Conservation (phyloP, 2,888 invertebrate species). For the Tetragonisca angustula region DNA sequence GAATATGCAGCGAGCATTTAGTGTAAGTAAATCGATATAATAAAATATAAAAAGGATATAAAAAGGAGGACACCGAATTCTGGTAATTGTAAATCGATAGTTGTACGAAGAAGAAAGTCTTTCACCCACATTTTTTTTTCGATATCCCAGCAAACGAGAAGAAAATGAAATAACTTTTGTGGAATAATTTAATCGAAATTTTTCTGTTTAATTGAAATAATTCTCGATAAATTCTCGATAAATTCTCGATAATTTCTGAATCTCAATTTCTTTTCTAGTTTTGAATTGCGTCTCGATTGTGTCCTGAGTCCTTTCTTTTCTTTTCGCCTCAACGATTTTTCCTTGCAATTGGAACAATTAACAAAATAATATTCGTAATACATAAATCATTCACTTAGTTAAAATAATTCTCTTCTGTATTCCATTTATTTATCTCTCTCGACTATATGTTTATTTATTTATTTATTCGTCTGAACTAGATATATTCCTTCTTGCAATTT, state of each 20-base stretch:
- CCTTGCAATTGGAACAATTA: not conserved
- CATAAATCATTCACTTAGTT: not conserved
- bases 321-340: not conserved
- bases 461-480: too few relatives aligned
- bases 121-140: not conserved
- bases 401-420: conserved; percentile 22
- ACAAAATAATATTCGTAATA: not conserved
- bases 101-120: too few relatives aligned
- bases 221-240: too few relatives aligned
- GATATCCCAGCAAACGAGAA: not conserved
- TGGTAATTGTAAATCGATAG: not conserved
- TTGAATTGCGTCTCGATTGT: too few relatives aligned
- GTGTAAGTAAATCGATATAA: not conserved
- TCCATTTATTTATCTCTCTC: too few relatives aligned
- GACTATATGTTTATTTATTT: too few relatives aligned
- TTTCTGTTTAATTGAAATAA: too few relatives aligned
- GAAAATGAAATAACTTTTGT: not conserved
- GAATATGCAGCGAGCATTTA: not conserved
- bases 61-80: not conserved
- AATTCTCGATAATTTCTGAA: too few relatives aligned
- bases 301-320: too few relatives aligned
- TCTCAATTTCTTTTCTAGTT: too few relatives aligned
- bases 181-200: not conserved
- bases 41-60: too few relatives aligned
- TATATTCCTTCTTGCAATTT: too few relatives aligned